Evolutionary conservation across 2,113 vertebrate species (phyloP), one percentile per base, ranked within the genome.

Genomic region (Amphiprion ocellaris): DNA sequence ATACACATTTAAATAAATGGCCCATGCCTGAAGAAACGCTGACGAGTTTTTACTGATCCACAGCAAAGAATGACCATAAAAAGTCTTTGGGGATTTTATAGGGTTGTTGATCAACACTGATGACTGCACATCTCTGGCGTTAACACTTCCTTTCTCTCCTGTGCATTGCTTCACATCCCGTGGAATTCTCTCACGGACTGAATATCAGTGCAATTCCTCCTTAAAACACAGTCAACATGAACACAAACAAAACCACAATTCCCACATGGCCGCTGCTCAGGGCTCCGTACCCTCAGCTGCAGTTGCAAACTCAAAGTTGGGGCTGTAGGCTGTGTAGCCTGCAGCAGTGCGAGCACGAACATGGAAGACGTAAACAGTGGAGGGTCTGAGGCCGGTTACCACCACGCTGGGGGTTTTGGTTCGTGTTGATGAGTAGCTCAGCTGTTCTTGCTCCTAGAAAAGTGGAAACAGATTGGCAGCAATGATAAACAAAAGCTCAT

Each of bases 371-470:
- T 99, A 99, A 85, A 94, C 96, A 71, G 97, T 98, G 26, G 97
- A 96, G 78, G 97, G 96, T 92, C 96, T 97, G 92, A 99, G 97
- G 77, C 97, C 97, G 16, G 96, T 97, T 82, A 99, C 91, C 88
- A 98, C 96, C 91, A 96, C 96, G 75, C 95, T 98, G 88, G 97
- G 95, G 87, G 93, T 91, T 90, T 96, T 98, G 90, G 97, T 98
- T 68, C 97, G 96, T 46, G 96, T 98, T 67, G 97, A 99, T 60
- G 98, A 99, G 91, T 99, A 99, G 90, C 97, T 98, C 91, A 98
- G 94, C 91, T 98, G 97, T 81, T 99, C 97, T 80, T 98, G 96
- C 78, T 98, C 97, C 98, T 99, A 84, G 46, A 64, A 41, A 74
- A 37, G 4, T 16, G 68, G 11, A 52, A 69, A 82, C 64, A 77